A percentile compares a stretch with the other conserved stretches of the same genome.
phyloP scores from a whole-genome alignment of 2,888 invertebrate genomes.

The Mesorhabditis belari region DNA sequence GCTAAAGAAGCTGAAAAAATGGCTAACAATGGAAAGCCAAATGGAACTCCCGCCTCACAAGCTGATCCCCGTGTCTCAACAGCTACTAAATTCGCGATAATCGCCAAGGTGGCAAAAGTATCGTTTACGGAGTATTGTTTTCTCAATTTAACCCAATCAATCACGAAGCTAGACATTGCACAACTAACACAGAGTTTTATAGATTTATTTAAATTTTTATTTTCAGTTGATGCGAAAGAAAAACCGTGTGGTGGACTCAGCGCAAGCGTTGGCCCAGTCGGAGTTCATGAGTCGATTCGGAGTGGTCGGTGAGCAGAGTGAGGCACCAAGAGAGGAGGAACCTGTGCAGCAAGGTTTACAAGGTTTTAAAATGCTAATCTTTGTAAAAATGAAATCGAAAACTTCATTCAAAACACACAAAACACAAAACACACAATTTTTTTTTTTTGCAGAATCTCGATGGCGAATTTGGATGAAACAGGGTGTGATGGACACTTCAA shows the following conservation, averaged over 20 bases:
- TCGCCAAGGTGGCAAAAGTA: conserved; percentile 1
- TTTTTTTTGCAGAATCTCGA: neutral
- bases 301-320: neutral
- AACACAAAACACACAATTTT: too few relatives aligned
- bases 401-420: too few relatives aligned
- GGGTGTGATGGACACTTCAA: neutral
- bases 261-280: conserved; percentile 3
- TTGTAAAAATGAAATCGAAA: neutral
- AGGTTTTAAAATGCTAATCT: neutral
- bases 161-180: neutral
- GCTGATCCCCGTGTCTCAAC: neutral
- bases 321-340: neutral
- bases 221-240: conserved; percentile 4
- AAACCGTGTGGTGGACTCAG: conserved; percentile 1
- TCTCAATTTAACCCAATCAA: neutral
- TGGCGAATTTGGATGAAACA: neutral
- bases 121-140: neutral
- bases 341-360: neutral
- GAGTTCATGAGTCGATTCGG: conserved; percentile 15
- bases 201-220: neutral
- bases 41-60: neutral
- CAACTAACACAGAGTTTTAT: neutral
- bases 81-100: conserved; percentile 3
- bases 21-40: neutral
- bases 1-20: neutral